A percentile compares a stretch with the other conserved stretches of the same genome.
Conservation (phyloP, 1,140 invertebrate genomes). For the Drosophila punjabiensis region DNA sequence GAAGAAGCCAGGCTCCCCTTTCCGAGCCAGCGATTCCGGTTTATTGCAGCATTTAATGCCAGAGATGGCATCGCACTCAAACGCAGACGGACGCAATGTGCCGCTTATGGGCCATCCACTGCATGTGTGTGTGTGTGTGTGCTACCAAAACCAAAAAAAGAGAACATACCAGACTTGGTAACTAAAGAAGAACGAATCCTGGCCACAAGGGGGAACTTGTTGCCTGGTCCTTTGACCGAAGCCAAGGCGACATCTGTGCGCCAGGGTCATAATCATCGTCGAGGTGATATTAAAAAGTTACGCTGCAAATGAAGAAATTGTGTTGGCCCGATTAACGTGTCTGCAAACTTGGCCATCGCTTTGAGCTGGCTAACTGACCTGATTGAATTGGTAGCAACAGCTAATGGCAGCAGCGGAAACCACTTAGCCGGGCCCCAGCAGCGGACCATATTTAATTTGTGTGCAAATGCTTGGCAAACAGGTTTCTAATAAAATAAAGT, state of each 20-base stretch:
- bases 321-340: constrained; percentile 67
- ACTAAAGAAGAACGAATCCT: not conserved
- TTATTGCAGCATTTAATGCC: constrained; percentile 69
- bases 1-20: constrained; percentile 9
- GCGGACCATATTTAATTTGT: constrained; percentile 67
- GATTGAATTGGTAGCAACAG: constrained; percentile 65
- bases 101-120: constrained; percentile 53
- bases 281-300: constrained; percentile 57
- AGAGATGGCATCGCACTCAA: constrained; percentile 58
- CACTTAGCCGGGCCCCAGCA: constrained; percentile 37
- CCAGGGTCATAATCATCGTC: constrained; percentile 11
- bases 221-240: constrained; percentile 8
- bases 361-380: constrained; percentile 51
- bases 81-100: constrained; percentile 51
- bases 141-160: not conserved
- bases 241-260: not conserved
- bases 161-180: not conserved
- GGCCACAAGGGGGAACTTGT: constrained; percentile 23
- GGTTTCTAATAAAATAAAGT: constrained; percentile 81
- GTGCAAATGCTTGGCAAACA: constrained; percentile 67
- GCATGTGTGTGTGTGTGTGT: constrained; percentile 35
- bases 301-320: constrained; percentile 68
- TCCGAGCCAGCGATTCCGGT: constrained; percentile 58
- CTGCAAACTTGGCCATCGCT: constrained; percentile 33
- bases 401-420: constrained; percentile 28